Evolutionary conservation across 2,797 vertebrate species (phyloP).

Genomic region (Sebastes itinus): DNA sequence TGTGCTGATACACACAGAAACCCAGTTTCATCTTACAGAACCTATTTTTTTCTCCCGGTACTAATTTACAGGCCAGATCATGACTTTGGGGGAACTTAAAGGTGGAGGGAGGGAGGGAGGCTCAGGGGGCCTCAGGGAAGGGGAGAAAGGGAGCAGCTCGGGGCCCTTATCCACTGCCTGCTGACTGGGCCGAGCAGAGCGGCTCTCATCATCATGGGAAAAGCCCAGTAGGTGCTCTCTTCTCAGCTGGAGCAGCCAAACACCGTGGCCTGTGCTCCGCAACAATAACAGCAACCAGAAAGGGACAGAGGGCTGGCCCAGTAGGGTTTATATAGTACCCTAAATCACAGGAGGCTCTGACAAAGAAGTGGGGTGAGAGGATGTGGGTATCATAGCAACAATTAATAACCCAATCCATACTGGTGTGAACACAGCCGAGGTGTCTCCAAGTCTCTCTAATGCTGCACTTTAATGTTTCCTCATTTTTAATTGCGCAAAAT

Average conservation of each 20-base stretch:
- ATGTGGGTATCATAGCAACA: constrained; percentile 76
- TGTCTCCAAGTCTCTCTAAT: constrained; percentile 15
- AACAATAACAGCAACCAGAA: constrained; percentile 69
- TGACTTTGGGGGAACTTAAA: constrained; percentile 71
- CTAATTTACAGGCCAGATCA: constrained; percentile 82
- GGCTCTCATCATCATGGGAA: constrained; percentile 75
- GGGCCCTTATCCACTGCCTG: constrained; percentile 67
- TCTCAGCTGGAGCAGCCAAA: constrained; percentile 75
- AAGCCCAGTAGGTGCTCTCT: constrained; percentile 69
- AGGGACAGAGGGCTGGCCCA: constrained; percentile 62
- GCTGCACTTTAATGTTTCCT: constrained; percentile 15
- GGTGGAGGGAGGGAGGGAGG: constrained; percentile 40
- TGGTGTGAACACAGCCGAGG: constrained; percentile 40
- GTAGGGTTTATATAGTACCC: constrained; percentile 69
- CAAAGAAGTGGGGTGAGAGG: constrained; percentile 64
- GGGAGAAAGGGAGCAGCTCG: constrained; percentile 57
- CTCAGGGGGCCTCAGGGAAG: constrained; percentile 57
- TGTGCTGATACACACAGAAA: constrained; percentile 82
- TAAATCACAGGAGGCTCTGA: constrained; percentile 70
- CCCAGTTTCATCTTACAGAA: constrained; percentile 84
- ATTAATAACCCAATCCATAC: constrained; percentile 62
- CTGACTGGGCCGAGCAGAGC: constrained; percentile 57
- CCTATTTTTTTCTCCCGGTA: constrained; percentile 75
- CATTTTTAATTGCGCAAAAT: constrained; percentile 16
- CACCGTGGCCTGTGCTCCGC: constrained; percentile 63